Percentiles rank a stretch among this genome's conserved stretches.
Conservation (phyloP, 2,888 invertebrate genomes). For the Lycophotia porphyrea region DNA sequence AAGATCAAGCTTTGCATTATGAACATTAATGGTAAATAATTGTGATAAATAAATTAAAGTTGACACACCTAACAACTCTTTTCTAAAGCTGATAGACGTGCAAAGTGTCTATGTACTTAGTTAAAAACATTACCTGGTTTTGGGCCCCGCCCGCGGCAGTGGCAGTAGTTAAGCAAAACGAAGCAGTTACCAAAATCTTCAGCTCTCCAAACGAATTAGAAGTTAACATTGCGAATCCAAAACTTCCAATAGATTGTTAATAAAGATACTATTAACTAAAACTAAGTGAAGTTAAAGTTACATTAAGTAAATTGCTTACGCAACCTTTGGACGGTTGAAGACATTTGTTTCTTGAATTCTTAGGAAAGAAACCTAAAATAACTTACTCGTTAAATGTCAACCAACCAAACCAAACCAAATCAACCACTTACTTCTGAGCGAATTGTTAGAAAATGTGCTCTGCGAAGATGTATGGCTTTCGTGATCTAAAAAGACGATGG, state of each 20-base stretch:
- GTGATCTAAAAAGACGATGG: not conserved
- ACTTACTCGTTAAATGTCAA: conserved; percentile 1
- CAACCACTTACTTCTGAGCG: conserved; percentile 24
- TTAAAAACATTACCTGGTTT: not conserved
- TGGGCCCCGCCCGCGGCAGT: not conserved
- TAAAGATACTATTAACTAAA: conserved; percentile 14
- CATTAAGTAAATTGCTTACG: conserved; percentile 30
- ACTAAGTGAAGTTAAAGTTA: conserved; percentile 14
- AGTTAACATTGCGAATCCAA: not conserved
- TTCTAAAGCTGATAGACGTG: not conserved
- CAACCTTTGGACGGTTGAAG: conserved; percentile 19
- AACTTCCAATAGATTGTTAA: conserved; percentile 24
- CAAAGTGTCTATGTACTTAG: not conserved
- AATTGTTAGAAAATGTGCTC: conserved; percentile 27
- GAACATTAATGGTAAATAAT: no score
- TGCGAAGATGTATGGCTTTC: conserved; percentile 11
- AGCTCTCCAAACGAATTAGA: conserved; percentile 10
- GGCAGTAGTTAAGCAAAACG: not conserved
- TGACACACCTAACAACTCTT: not conserved
- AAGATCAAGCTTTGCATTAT: no score
- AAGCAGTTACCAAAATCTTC: conserved; percentile 2
- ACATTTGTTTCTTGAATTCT: conserved; percentile 11
- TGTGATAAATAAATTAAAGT: not conserved
- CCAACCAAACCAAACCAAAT: no score
- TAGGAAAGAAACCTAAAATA: not conserved